Evolutionary conservation across 2,113 vertebrate species (phyloP), one percentile per base, ranked within the genome.

Genomic region (Zosterops lateralis): DNA sequence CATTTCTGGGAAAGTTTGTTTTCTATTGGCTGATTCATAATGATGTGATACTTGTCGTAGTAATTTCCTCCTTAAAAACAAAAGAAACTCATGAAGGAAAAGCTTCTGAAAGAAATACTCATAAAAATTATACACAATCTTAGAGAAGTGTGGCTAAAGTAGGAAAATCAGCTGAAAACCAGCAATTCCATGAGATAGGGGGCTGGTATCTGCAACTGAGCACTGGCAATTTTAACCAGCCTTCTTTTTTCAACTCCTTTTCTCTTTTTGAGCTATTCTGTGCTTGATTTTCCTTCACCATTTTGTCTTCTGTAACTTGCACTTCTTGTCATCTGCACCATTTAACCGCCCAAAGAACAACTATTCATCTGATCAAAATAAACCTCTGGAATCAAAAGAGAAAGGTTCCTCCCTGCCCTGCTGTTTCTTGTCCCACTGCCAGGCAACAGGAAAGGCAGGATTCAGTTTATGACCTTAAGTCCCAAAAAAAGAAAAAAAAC

Each of bases 41-140:
- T 80, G 64, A 98, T 74, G 34, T 98, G 96, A 68, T 98, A 97
- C 93, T 97, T 98, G 93, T 98, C 98, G 62, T 97, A 98, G 60
- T 97, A 97, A 87, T 96, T 97, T 93, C 98, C 98, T 93, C 98
- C 98, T 98, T 75, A 93, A 97, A 78, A 95, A 74, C 60, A 96
- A 67, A 92, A 80, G 19, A 36, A 92, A 91, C 48, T 40, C 34
- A 36, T 19, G 17, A 96, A 76, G 48, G 87, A 92, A 89, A 34
- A 6, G 5, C 3, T 76, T 44, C 26, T 21, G 21, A n/a, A 92
- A 51, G 3, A 66, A 87, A 66, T 6, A 2, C 25, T 62, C 14
- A 50, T 29, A 34, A 54, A 80, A 79, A 38, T 13, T 32, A 4
- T 6, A 47, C 7, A 38, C 21, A 8, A 42, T 42, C 38, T 68